Percentiles rank a stretch among this genome's conserved stretches.
Conservation (phyloP, 2,888 invertebrate genomes). For the Drosophila algonquin region DNA sequence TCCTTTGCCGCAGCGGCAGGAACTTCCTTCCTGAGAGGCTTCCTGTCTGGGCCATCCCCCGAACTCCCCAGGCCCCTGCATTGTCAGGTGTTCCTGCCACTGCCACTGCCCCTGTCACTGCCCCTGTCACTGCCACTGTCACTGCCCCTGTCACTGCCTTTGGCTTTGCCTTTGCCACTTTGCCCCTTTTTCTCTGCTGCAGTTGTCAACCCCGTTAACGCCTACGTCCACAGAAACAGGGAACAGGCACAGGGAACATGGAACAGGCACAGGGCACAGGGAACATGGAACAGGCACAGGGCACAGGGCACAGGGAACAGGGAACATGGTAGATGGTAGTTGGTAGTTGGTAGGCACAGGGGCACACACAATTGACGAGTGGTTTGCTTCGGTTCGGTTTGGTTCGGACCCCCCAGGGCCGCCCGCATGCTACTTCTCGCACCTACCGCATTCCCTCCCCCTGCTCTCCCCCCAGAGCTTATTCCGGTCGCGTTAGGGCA, state of each 20-base stretch:
- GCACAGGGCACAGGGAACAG: no score
- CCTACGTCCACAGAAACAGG: slow-evolving; percentile 8
- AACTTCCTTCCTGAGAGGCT: slow-evolving; percentile 70
- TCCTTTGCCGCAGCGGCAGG: slow-evolving; percentile 61
- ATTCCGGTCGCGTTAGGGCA: slow-evolving; percentile 15
- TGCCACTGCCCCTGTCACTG: slow-evolving; percentile 16
- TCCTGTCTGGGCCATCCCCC: slow-evolving; percentile 62
- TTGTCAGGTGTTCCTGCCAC: slow-evolving; percentile 61
- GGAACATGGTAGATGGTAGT: no score
- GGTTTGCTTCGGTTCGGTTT: slow-evolving; percentile 3
- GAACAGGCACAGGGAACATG: no score
- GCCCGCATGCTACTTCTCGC: slow-evolving; percentile 43
- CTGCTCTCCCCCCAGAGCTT: neutral
- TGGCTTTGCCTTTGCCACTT: slow-evolving; percentile 14
- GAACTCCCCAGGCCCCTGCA: slow-evolving; percentile 15
- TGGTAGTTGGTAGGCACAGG: neutral
- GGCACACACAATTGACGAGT: slow-evolving; percentile 28
- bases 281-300: no score
- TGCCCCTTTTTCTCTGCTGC: slow-evolving; percentile 9
- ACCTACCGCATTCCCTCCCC: slow-evolving; percentile 12
- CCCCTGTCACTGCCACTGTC: slow-evolving; percentile 2
- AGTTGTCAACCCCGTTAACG: slow-evolving; percentile 45
- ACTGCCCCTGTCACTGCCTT: slow-evolving; percentile 19
- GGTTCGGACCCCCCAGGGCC: neutral
- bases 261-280: no score